A percentile compares a stretch with the other conserved stretches of the same genome.
phyloP scores from a whole-genome alignment of 1,140 invertebrate genomes.

The Carposina sasakii region DNA sequence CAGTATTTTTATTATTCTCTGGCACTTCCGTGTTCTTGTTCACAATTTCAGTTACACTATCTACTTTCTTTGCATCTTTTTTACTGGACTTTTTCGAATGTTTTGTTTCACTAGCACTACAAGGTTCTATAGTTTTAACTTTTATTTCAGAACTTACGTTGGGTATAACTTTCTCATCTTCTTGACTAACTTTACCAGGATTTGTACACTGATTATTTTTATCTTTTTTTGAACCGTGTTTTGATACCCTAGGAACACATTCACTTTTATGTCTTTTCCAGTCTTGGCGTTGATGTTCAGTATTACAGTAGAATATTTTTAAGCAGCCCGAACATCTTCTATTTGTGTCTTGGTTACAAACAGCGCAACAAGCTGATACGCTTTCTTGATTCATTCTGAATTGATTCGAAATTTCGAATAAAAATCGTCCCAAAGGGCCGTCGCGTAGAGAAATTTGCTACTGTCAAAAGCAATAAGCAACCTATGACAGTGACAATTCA shows the following conservation, averaged over 20 bases:
- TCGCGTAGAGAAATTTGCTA: no score
- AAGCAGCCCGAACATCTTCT: conserved; percentile 83
- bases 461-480: no score
- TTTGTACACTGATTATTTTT: conserved; percentile 37
- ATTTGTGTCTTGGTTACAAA: conserved; percentile 78
- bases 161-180: no score
- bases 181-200: no score
- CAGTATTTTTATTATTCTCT: no score
- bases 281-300: conserved; percentile 83
- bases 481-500: no score
- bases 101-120: conserved; percentile 33
- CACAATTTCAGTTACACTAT: conserved; percentile 7
- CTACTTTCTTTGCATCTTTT: conserved; percentile 35
- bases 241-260: conserved; percentile 61
- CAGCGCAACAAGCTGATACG: conserved; percentile 76
- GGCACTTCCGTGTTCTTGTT: no score
- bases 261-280: conserved; percentile 82
- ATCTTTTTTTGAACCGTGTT: conserved; percentile 41
- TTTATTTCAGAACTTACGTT: no score
- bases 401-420: no score
- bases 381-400: conserved; percentile 68
- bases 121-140: conserved; percentile 14
- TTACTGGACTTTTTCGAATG: conserved; percentile 48
- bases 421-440: no score
- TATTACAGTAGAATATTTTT: conserved; percentile 82